Evolutionary conservation across 2,797 vertebrate genomes (phyloP), one percentile per base, ranked within the genome.

Genomic region (Pipistrellus nathusii): DNA sequence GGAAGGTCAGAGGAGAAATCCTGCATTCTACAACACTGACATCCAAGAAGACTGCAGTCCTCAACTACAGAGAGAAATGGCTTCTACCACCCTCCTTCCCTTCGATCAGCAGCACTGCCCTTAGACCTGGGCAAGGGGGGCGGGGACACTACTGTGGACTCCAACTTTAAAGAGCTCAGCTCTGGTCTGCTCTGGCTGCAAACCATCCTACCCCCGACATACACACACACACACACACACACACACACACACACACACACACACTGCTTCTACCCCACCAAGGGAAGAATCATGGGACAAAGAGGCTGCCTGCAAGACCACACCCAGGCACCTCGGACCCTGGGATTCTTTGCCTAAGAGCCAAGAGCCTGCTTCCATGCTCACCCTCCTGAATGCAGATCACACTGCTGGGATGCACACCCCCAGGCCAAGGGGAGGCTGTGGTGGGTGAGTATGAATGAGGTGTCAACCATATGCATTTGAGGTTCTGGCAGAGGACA

Each of bases 171-270:
- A 80, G 18, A n/a, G 30, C 51, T 23, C 27, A 17, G 20, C 57
- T 30, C 53, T 41, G 20, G 32, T 82, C 91, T 62, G 30, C 46
- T 55, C 35, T 44, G 88, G 32, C 23, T 44, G 8, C 0, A 8
- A 6, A 1, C 35, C 13, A 5, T 2, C 5, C 30, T 11, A 10
- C 8, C 15, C 14, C 20, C 6, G 12, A n/a, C n/a, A n/a, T n/a
- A n/a, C n/a, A 12, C 6, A 3, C 18, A 21, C 46, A 69, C 46
- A 38, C 18, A 64, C 11, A 38, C 18, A 64, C 11, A 38, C 18
- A 64, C 11, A 38, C 18, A 64, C 11, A 38, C 18, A 64, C 11
- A 38, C 18, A 64, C 11, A 38, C 18, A 64, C 11, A 38, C 38
- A 38, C 18, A 64, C 11, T 21, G 12, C 41, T 82, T 66, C 59